phyloP scores from a whole-genome alignment of 2,113 vertebrate genomes.

The Cebus imitator region DNA sequence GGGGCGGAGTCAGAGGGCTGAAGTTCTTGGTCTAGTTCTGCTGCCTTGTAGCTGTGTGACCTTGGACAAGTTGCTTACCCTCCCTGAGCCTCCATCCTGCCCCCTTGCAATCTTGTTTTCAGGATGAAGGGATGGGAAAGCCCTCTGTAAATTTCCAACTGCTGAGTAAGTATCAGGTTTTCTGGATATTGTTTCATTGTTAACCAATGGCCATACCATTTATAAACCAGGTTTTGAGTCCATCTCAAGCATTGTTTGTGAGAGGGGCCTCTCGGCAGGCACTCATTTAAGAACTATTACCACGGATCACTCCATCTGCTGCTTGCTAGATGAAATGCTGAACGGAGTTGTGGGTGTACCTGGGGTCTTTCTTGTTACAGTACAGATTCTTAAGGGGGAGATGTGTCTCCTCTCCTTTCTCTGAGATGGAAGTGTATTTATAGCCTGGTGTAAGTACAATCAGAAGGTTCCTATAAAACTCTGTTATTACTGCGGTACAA shows the following conservation, averaged over 20 bases:
- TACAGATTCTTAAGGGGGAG: accelerated
- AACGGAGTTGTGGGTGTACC: background rate
- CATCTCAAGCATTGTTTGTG: background rate
- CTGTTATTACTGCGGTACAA: conserved; percentile 86
- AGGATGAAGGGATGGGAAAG: background rate
- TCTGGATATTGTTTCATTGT: background rate
- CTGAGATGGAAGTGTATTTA: conserved; percentile 37
- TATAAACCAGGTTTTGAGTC: background rate
- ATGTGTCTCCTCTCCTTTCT: background rate
- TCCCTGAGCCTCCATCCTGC: background rate
- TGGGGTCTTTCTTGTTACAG: background rate
- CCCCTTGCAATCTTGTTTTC: background rate
- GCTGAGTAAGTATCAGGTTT: background rate
- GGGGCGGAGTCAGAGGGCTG: background rate
- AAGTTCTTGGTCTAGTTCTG: background rate
- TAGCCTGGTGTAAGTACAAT: conserved; percentile 82
- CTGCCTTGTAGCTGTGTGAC: background rate
- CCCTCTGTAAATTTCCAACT: background rate
- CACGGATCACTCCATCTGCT: background rate
- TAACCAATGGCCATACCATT: background rate
- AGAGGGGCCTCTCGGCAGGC: background rate
- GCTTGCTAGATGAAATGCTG: background rate
- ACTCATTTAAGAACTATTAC: background rate
- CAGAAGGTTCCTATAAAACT: conserved; percentile 85
- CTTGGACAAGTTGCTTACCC: background rate